Base-by-base conservation (phyloP, 2,113 vertebrate genomes). In the Tauraco erythrolophus region DNA sequence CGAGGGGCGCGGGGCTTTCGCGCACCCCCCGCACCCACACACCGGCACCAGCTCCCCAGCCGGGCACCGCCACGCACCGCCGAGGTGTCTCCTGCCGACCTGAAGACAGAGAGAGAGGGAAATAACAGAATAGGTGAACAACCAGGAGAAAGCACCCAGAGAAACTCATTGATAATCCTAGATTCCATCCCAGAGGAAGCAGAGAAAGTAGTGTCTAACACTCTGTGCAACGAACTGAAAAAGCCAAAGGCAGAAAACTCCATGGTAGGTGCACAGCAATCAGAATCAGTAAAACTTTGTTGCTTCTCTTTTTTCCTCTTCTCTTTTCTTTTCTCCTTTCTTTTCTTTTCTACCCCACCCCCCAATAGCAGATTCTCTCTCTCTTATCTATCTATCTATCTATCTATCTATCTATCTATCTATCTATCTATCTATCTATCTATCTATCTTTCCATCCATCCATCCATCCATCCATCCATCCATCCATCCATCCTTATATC, bases 201-300 rank as follows among this genome's bases (percentile, higher is more conserved):
- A 53, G 54, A 75, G 23, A 74, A 88, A 83, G n/a, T 45, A 51
- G 33, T 12, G 50, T 13, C 50, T 51, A 65, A 35, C 39, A 19
- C 39, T 31, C 83, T 6, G 5, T 27, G 37, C 82, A 62, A 31
- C 2, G 9, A 65, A 35, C 70, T 74, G 25, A 33, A 91, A 85
- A 83, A 77, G 39, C 31, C 35, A 37, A 74, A 79, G 61, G 41
- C 45, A 61, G 45, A 92, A 88, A 65, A 77, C 50, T 92, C 64
- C 25, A 2, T 58, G 60, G 82, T 50, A 90, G 79, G 43, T 19
- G 18, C 60, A 35, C 37, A 82, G 82, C 18, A 28, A 70, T 27
- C 50, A 58, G 56, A 77, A 84, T 12, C 13, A 74, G 60, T 15
- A 60, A 86, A 97, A 97, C 88, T 97, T 95, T 66, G 28, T 61